Conservation (phyloP, 2,797 vertebrate genomes). For the Parotocinclus haroldoi region DNA sequence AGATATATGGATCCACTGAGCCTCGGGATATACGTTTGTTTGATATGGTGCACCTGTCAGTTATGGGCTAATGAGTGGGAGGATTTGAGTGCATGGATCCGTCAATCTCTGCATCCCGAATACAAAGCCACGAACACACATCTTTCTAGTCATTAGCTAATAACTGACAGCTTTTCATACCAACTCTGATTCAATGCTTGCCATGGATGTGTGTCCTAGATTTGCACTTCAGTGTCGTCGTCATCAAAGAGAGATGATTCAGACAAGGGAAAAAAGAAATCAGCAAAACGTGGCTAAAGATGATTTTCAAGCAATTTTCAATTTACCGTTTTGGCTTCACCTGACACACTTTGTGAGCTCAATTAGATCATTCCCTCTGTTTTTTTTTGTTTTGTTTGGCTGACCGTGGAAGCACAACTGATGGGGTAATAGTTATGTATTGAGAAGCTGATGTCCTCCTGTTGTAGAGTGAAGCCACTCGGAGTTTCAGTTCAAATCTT, state of each 20-base stretch:
- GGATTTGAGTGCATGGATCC: neutral
- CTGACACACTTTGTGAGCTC: conserved; percentile 4
- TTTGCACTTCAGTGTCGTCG: conserved; percentile 20
- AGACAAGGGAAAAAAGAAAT: conserved; percentile 30
- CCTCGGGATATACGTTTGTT: too few relatives aligned
- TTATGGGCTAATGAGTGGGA: neutral
- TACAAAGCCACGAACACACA: neutral
- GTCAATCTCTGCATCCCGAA: neutral
- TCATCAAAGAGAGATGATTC: neutral
- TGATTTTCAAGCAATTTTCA: conserved; percentile 35
- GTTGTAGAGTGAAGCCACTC: too few relatives aligned
- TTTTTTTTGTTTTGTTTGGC: conserved; percentile 9
- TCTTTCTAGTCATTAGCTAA: neutral
- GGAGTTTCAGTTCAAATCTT: too few relatives aligned
- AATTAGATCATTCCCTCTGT: conserved; percentile 20
- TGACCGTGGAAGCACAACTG: neutral
- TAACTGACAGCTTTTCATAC: conserved; percentile 3
- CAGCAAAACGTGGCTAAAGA: conserved; percentile 28
- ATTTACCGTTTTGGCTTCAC: conserved; percentile 11
- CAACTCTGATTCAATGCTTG: conserved; percentile 6
- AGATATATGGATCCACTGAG: too few relatives aligned
- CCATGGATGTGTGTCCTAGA: conserved; percentile 22
- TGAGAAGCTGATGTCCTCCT: too few relatives aligned
- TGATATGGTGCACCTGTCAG: neutral
- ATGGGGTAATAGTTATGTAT: too few relatives aligned